A percentile compares a stretch with the other conserved stretches of the same genome.
phyloP scores from a whole-genome alignment of 2,113 vertebrate genomes.

The Tragelaphus buxtoni region DNA sequence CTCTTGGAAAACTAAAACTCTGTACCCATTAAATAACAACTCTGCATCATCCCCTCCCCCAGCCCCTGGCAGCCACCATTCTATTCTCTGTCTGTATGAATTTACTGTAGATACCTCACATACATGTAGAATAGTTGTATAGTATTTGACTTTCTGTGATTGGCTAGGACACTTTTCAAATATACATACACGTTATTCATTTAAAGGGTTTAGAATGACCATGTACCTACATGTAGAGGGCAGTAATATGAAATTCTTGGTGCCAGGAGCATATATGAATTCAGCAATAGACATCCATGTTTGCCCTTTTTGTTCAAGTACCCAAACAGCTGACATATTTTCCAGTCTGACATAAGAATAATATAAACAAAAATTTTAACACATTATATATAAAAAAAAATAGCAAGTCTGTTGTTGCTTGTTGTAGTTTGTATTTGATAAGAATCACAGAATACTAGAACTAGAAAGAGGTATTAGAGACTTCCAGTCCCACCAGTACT shows the following conservation, averaged over 20 bases:
- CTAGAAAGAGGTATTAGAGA: not conserved
- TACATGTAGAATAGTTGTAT: not conserved
- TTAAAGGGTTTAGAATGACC: not conserved
- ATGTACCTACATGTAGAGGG: not conserved
- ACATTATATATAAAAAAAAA: not conserved
- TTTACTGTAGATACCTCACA: not conserved
- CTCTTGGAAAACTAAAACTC: not conserved
- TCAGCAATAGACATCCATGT: not conserved
- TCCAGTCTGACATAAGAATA: not conserved
- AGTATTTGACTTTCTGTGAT: not conserved
- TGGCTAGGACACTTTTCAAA: not conserved
- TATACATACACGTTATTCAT: not conserved
- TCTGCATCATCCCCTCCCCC: not conserved
- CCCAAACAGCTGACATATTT: not conserved
- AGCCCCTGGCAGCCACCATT: not conserved
- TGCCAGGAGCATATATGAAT: not conserved
- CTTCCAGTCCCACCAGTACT: not conserved
- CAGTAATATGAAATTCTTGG: not conserved
- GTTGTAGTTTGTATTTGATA: not conserved
- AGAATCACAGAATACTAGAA: not conserved
- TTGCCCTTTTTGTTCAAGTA: not conserved
- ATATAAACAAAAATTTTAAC: not conserved
- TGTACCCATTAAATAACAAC: not conserved
- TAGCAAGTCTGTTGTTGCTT: not conserved
- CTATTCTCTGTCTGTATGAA: not conserved